A percentile compares a stretch with the other conserved stretches of the same genome.
These are phyloP conservation scores for Tachina grossa DNA, from an alignment of 2,888 invertebrate species.

Conservation along the genomic window DNA sequence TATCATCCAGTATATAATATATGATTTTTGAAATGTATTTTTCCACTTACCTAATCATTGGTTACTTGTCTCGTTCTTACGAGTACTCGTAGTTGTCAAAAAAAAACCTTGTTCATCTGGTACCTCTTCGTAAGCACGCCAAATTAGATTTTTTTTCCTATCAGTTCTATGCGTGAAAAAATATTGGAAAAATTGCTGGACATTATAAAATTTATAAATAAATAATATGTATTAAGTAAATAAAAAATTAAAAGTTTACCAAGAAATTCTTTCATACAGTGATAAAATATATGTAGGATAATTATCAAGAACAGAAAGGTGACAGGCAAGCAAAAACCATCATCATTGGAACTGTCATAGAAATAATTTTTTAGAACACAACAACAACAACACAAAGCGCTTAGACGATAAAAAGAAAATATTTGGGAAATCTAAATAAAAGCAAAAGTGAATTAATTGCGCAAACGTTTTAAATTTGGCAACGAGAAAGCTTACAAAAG, in stretches of 20 bases:
- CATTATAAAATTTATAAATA: neutral
- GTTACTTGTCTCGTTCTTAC: neutral
- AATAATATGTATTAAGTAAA: slow-evolving; percentile 3
- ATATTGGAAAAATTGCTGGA: slow-evolving; percentile 45
- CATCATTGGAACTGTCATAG: slow-evolving; percentile 60
- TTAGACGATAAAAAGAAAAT: slow-evolving; percentile 55
- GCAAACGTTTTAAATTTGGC: slow-evolving; percentile 53
- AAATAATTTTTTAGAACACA: slow-evolving; percentile 55
- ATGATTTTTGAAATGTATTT: neutral
- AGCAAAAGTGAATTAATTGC: slow-evolving; percentile 57
- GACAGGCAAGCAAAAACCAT: slow-evolving; percentile 49
- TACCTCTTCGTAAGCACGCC: slow-evolving; percentile 56
- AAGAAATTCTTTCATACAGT: neutral
- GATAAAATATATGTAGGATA: slow-evolving; percentile 10
- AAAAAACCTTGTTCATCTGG: slow-evolving; percentile 15
- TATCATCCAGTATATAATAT: no score
- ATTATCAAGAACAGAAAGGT: neutral
- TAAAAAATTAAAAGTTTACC: neutral
- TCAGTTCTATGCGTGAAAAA: slow-evolving; percentile 59
- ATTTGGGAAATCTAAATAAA: slow-evolving; percentile 50
- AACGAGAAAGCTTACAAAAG: slow-evolving; percentile 75
- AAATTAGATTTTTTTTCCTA: slow-evolving; percentile 65
- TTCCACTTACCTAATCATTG: neutral
- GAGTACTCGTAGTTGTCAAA: slow-evolving; percentile 9
- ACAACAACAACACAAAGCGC: slow-evolving; percentile 57